Evolutionary conservation across 2,113 vertebrate species (phyloP), one percentile per base, ranked within the genome.

Genomic region (Centropus unirufus): DNA sequence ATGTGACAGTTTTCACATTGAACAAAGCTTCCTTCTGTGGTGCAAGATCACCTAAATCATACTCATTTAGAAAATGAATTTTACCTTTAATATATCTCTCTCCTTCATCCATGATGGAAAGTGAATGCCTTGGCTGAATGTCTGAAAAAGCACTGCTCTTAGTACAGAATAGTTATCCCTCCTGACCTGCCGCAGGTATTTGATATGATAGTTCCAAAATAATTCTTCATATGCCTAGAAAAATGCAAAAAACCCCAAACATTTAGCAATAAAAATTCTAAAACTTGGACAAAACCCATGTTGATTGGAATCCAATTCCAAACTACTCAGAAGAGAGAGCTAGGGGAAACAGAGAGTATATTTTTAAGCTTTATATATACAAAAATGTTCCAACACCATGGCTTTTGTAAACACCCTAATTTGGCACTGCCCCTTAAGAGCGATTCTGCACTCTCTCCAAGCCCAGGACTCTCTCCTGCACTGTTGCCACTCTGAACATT

Each of bases 91-190:
- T 39, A 98, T 97, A 92, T 98, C 98, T 83, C 96, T 98, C 59
- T 98, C 98, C 80, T 97, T 98, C 98, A 98, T 98, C 98, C 98
- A 98, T 1, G 92, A 97, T 26, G 98, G 98, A 79, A 98, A 97
- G 83, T 95, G 94, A 81, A 98, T 97, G 76, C 98, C 98, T 84
- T 98, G 98, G 92, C 92, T 98, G 95, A 98, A 98, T 82, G 98
- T 93, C 90, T 98, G 98, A 91, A 98, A 98, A 47, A 98, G 62
- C 57, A 98, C 97, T 0, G 98, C 98, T 87, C 98, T 97, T 16
- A 98, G 40, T 6, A 97, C 96, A 5, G 94, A 96, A 0, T 98
- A 98, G 82, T 98, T 97, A 79, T 98, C 98, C 64, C 88, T 96
- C 80, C 85, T 98, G 22, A 98, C 98, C 90, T 89, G 96, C 22